Percentiles rank a stretch among this genome's conserved stretches.
These are phyloP conservation scores for Suncus etruscus DNA, from an alignment of 2,113 vertebrate genomes.

Conservation along the genomic window DNA sequence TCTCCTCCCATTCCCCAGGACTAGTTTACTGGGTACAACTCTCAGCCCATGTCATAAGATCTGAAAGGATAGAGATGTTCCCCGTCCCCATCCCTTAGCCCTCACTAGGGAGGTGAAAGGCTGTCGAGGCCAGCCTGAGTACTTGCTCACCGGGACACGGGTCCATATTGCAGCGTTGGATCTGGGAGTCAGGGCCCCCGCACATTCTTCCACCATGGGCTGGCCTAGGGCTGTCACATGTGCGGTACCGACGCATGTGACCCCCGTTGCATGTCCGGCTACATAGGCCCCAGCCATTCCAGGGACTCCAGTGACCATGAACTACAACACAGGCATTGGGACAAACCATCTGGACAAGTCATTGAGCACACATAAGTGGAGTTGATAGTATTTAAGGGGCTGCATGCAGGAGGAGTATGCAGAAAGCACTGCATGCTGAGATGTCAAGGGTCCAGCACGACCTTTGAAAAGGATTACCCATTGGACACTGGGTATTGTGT, in stretches of 20 bases:
- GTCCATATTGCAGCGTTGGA: slow-evolving; percentile 91
- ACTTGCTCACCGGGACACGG: slow-evolving; percentile 91
- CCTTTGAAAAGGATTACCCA: too few relatives aligned
- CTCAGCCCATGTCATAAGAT: not conserved
- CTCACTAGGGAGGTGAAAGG: not conserved
- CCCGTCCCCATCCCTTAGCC: too few relatives aligned
- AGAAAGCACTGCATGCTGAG: not conserved
- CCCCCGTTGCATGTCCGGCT: slow-evolving; percentile 95
- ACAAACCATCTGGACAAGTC: not conserved
- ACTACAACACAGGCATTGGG: slow-evolving; percentile 84
- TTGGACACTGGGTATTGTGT: not conserved
- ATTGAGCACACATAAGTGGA: too few relatives aligned
- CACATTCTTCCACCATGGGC: slow-evolving; percentile 93
- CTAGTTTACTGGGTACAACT: too few relatives aligned
- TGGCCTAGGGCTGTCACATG: slow-evolving; percentile 94
- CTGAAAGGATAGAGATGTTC: not conserved
- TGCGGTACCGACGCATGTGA: slow-evolving; percentile 93
- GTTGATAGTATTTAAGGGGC: not conserved
- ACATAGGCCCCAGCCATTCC: slow-evolving; percentile 95
- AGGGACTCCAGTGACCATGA: slow-evolving; percentile 95
- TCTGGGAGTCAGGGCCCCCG: slow-evolving; percentile 93
- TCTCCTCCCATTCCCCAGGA: too few relatives aligned
- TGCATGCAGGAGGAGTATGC: not conserved
- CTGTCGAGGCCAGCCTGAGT: not conserved
- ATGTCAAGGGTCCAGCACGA: not conserved